Percentiles rank a stretch among this genome's conserved stretches.
Evolutionary conservation across 2,113 vertebrate genomes (phyloP).

Genomic region (Amblyopsis rosae): DNA sequence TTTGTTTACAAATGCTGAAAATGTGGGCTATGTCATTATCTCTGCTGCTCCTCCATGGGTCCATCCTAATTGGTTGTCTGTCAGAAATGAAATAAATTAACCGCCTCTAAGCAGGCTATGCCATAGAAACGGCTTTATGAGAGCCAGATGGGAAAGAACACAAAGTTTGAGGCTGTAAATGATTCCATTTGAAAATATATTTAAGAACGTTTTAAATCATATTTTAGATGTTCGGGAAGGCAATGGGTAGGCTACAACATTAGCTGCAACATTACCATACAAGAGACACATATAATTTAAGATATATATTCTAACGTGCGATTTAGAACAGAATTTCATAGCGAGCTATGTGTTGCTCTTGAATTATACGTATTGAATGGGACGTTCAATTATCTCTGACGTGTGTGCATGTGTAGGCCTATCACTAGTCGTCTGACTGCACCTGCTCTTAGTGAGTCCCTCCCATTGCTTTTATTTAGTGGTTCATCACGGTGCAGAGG

Average conservation of each 20-base stretch:
- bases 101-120: constrained; percentile 31
- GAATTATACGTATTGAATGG: constrained; percentile 65
- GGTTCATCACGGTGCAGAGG: constrained; percentile 12
- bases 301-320: background rate
- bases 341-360: constrained; percentile 43
- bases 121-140: constrained; percentile 43
- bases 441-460: constrained; percentile 65
- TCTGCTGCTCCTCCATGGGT: constrained; percentile 35
- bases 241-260: background rate
- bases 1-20: background rate
- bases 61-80: constrained; percentile 66
- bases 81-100: constrained; percentile 40
- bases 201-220: too few species aligned
- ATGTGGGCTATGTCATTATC: constrained; percentile 39
- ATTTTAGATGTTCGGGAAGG: constrained; percentile 10
- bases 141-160: constrained; percentile 36
- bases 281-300: too few species aligned
- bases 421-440: constrained; percentile 79
- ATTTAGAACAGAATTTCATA: background rate
- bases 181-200: background rate
- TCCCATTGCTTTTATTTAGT: constrained; percentile 27
- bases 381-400: constrained; percentile 68
- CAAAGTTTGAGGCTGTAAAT: background rate
- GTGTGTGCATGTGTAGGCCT: constrained; percentile 21
- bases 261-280: too few species aligned